phyloP scores from a whole-genome alignment of 2,113 vertebrate species.

The Micromys minutus region DNA sequence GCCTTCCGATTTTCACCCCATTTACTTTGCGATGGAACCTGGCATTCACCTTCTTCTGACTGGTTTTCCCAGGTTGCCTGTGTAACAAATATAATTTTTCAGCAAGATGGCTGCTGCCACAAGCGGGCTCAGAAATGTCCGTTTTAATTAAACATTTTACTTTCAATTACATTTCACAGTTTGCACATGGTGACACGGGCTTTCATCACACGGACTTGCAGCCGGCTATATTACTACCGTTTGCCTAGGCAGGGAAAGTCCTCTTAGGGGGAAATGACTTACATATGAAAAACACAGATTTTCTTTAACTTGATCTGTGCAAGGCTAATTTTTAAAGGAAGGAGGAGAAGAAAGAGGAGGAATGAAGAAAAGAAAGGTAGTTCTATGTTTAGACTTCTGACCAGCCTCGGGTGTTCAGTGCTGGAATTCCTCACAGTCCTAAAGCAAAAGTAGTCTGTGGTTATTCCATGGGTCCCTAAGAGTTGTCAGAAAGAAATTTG shows the following conservation, averaged over 20 bases:
- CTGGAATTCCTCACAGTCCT: not conserved
- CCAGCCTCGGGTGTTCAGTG: not conserved
- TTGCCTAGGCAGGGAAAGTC: not conserved
- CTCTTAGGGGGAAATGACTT: conserved; percentile 31
- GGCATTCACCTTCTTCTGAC: conserved; percentile 37
- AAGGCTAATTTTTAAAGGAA: not conserved
- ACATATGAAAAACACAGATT: not conserved
- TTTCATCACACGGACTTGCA: conserved; percentile 24
- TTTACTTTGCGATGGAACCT: conserved; percentile 42
- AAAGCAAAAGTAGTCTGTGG: not conserved
- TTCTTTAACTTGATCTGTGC: not conserved
- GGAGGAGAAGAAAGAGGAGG: not conserved
- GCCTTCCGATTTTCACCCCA: conserved; percentile 16
- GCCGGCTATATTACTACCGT: not conserved
- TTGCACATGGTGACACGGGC: conserved; percentile 65
- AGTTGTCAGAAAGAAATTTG: not conserved
- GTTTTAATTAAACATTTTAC: conserved; percentile 82
- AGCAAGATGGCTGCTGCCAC: conserved; percentile 84
- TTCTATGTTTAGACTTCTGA: not conserved
- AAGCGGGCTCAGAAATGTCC: conserved; percentile 81
- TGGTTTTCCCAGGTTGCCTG: conserved; percentile 70
- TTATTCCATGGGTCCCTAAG: not conserved
- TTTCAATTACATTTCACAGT: conserved; percentile 83
- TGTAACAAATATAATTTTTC: conserved; percentile 80
- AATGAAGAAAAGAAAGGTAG: not conserved